Conservation (phyloP, 2,113 vertebrate species). For the Barbus barbus region DNA sequence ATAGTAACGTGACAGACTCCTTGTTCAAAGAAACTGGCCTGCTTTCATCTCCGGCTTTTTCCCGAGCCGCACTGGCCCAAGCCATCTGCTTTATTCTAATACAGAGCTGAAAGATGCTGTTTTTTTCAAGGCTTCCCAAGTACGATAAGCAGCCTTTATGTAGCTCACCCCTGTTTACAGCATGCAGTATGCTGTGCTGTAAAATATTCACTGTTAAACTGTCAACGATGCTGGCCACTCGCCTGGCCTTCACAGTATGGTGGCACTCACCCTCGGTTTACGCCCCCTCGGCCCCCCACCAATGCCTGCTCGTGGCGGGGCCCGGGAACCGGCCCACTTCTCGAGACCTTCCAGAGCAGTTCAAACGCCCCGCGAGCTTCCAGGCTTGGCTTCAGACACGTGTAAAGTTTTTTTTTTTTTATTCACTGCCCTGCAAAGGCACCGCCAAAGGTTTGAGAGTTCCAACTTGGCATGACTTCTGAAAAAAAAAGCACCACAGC, state of each 20-base stretch:
- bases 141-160: conserved; percentile 59
- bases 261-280: conserved; percentile 40
- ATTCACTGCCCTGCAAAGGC: conserved; percentile 70
- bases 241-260: conserved; percentile 65
- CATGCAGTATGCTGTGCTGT: conserved; percentile 65
- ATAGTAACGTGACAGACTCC: conserved; percentile 73
- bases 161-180: conserved; percentile 70
- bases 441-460: conserved; percentile 73
- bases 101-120: conserved; percentile 67
- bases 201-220: conserved; percentile 79
- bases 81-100: conserved; percentile 78
- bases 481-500: conserved; percentile 67
- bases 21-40: conserved; percentile 74
- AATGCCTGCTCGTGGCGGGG: conserved; percentile 35
- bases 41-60: conserved; percentile 76
- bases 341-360: conserved; percentile 56
- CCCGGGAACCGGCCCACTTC: conserved; percentile 34
- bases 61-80: conserved; percentile 69
- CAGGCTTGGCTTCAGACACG: conserved; percentile 72
- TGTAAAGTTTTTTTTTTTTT: conserved; percentile 74
- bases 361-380: conserved; percentile 59
- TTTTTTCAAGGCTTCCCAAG: conserved; percentile 68
- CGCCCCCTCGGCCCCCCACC: conserved; percentile 46
- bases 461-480: conserved; percentile 78
- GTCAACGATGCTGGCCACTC: conserved; percentile 67